Conservation (phyloP, 2,797 vertebrate genomes). For the Phylloscopus collybita region DNA sequence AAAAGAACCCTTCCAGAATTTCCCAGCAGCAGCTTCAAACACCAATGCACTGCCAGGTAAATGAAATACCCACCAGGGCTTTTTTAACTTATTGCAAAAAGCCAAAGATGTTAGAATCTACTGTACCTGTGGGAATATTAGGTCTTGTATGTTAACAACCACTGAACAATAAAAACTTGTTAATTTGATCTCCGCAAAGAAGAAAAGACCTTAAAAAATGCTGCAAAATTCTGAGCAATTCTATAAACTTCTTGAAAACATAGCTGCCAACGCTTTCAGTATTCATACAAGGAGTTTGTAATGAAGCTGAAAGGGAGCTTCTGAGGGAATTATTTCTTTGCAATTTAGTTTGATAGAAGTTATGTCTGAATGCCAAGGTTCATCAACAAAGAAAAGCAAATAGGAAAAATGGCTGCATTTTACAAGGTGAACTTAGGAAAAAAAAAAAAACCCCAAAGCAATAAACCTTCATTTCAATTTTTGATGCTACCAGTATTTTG, state of each 20-base stretch:
- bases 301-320: neutral
- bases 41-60: neutral
- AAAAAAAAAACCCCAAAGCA: accelerated
- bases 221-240: neutral
- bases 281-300: neutral
- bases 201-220: neutral
- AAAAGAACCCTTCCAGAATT: neutral
- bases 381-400: neutral
- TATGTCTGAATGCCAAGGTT: neutral
- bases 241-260: neutral
- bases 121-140: neutral
- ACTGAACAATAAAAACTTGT: neutral
- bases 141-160: neutral
- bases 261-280: neutral
- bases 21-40: neutral
- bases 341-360: neutral
- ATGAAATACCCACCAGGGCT: neutral
- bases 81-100: neutral
- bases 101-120: neutral
- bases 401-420: neutral
- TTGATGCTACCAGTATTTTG: neutral
- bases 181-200: neutral
- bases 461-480: neutral
- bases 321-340: neutral
- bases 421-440: neutral